Base-by-base conservation (phyloP, 2,888 invertebrate genomes). In the Cephus nigrinus region DNA sequence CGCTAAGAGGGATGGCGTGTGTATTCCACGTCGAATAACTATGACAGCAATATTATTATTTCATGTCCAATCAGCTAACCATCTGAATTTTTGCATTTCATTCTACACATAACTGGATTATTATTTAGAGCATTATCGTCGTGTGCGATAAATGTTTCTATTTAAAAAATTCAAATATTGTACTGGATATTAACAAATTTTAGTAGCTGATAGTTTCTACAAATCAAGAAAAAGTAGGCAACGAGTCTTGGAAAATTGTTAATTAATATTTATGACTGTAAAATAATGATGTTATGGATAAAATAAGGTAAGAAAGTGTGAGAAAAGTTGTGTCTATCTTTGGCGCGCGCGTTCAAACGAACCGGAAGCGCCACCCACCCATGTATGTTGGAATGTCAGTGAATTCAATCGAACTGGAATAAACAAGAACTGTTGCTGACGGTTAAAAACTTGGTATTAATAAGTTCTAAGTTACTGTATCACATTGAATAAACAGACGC, bases 351-450 rank as follows among this genome's bases (percentile, higher is more conserved):
- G 35, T 74, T 74, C 33, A 35, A 74, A 74, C 30, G 12, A 33
- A 31, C 33, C 74, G 74, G 74, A 74, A 74, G 74, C 35, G 35
- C 74, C 32, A 71, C 71, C 71, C 71, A 32, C 55, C 55, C 55
- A 55, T 23, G 55, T 55, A 55, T 23, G 23, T 55, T 23, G 23
- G 23, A 55, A 55, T 55, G 55, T 55, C 55, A 23, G 55, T 23
- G 55, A 55, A 55, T 55, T 23, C 55, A 55, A 23, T 23, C 55
- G 9, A 9, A 15, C 9, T 55, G 55, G 23, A 55, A 55, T 23
- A 55, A 55, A 55, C 55, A 55, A 55, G 23, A 55, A 55, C 23
- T 23, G 55, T 55, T 55, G 23, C 23, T 55, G 23, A 9, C 5
- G 9, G 55, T 23, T 55, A 55, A 55, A 23, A 23, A 23, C 23